phyloP scores from a whole-genome alignment of 53 echinoderm and acorn worm species.

The Glandiceps talaboti region DNA sequence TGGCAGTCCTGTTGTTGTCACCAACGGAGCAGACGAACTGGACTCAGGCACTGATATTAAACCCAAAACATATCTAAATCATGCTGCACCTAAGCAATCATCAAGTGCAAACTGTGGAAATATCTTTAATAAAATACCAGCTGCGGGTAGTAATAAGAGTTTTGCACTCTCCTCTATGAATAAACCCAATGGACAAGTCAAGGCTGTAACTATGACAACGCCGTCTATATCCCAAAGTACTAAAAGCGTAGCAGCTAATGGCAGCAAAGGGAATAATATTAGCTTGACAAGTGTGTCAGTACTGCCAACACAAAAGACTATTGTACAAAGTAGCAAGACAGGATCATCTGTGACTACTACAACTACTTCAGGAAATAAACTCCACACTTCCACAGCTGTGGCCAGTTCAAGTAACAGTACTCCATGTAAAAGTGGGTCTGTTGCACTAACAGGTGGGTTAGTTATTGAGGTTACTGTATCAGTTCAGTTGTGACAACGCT shows the following conservation, averaged over 20 bases:
- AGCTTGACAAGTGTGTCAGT: background rate
- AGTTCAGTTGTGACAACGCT: no score
- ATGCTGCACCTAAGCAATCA: background rate
- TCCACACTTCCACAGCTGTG: background rate
- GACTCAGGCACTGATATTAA: background rate
- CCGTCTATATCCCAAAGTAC: background rate
- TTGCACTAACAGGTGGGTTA: no score
- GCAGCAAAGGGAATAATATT: background rate
- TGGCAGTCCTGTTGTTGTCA: background rate
- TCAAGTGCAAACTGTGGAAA: background rate
- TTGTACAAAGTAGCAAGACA: background rate
- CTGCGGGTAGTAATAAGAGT: background rate
- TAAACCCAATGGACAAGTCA: background rate
- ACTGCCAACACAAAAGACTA: background rate
- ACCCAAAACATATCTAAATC: background rate
- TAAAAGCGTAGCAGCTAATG: background rate
- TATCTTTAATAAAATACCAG: background rate
- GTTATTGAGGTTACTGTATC: no score
- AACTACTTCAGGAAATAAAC: background rate
- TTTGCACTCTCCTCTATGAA: background rate
- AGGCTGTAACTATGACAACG: background rate
- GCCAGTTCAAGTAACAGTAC: background rate
- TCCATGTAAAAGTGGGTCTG: background rate
- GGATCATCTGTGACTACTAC: background rate
- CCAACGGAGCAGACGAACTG: background rate